A percentile compares a stretch with the other conserved stretches of the same genome.
Conservation (phyloP, 2,888 invertebrate genomes). For the Rhodophaea formosa region DNA sequence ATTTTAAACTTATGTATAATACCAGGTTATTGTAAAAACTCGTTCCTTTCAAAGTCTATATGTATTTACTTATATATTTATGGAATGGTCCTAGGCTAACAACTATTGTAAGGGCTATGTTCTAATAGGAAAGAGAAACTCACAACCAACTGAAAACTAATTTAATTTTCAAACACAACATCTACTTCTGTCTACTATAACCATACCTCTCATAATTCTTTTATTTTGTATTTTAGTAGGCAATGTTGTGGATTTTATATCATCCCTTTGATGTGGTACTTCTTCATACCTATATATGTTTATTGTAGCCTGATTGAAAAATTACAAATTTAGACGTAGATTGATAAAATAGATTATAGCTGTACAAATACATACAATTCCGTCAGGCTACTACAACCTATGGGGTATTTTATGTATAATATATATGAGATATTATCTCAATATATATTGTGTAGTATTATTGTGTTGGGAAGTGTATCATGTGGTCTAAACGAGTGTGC, state of each 20-base stretch:
- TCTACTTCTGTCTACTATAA: neutral
- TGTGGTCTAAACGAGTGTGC: conserved; percentile 22
- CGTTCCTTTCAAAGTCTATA: conserved; percentile 5
- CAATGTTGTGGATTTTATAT: neutral
- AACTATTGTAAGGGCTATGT: conserved; percentile 7
- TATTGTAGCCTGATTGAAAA: conserved; percentile 6
- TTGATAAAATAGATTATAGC: neutral
- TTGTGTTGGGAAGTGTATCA: conserved; percentile 18
- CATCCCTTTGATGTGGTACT: neutral
- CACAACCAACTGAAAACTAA: conserved; percentile 4
- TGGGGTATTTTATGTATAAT: conserved; percentile 6
- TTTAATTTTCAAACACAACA: conserved; percentile 5
- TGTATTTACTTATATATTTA: conserved; percentile 12
- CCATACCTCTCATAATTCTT: neutral
- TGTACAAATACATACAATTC: neutral
- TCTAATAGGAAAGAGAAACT: neutral
- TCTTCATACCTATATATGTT: neutral
- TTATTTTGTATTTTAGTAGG: neutral
- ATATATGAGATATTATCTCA: too few species aligned
- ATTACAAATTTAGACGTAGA: neutral
- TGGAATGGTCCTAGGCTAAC: conserved; percentile 20
- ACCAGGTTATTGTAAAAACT: conserved; percentile 1
- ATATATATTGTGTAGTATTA: conserved; percentile 6
- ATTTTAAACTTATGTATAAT: neutral
- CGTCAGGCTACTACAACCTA: conserved; percentile 2